Evolutionary conservation across 2,113 vertebrate species (phyloP).

Genomic region (Pachypanchax playfairii): DNA sequence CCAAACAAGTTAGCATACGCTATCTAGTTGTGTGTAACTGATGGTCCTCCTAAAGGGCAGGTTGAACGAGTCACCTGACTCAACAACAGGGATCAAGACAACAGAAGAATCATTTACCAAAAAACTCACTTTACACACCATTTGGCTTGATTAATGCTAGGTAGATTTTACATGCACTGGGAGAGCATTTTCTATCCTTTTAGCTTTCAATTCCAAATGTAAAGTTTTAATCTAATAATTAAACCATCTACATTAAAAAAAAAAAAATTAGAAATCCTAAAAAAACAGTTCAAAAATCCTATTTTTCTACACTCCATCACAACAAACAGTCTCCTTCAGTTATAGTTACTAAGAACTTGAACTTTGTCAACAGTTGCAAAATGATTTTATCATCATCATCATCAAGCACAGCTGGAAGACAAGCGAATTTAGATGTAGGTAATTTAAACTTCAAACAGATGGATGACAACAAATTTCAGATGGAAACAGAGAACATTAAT

Average conservation of each 20-base stretch:
- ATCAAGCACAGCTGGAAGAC: conserved; percentile 41
- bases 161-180: no score
- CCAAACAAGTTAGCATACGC: no score
- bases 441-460: conserved; percentile 54
- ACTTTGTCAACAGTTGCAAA: conserved; percentile 3
- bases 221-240: neutral
- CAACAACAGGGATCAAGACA: neutral
- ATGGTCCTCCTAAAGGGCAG: no score
- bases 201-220: neutral
- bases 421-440: conserved; percentile 31
- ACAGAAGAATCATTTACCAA: neutral
- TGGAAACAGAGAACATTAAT: conserved; percentile 64
- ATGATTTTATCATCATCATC: conserved; percentile 27
- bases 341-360: neutral
- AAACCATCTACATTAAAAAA: no score
- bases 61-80: neutral
- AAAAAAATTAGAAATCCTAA: no score
- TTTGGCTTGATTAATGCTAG: no score
- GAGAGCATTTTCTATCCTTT: no score
- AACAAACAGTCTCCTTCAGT: conserved; percentile 12
- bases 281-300: no score
- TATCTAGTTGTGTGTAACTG: no score
- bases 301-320: neutral
- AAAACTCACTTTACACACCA: no score
- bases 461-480: conserved; percentile 52